phyloP scores from a whole-genome alignment of 2,888 invertebrate species.

The Amorpha juglandis region DNA sequence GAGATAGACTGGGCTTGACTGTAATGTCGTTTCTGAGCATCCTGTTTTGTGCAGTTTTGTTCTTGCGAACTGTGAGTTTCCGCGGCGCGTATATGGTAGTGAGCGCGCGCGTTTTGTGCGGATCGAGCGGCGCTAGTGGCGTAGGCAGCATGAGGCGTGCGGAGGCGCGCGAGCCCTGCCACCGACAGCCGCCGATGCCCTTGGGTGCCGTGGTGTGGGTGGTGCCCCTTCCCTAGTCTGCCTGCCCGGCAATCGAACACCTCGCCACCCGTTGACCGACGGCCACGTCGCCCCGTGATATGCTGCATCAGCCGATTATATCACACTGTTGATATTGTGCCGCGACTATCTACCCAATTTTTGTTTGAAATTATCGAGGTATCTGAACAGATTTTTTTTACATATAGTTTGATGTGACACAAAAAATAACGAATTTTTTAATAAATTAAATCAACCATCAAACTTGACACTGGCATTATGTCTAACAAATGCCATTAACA shows the following conservation, averaged over 20 bases:
- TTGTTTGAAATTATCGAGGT: neutral
- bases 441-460: no score
- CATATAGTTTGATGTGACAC: no score
- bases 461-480: no score
- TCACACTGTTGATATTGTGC: neutral
- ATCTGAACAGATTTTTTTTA: no score
- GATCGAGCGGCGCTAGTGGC: constrained; percentile 72
- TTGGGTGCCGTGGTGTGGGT: constrained; percentile 55
- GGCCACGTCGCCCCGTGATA: constrained; percentile 29
- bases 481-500: no score
- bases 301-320: constrained; percentile 27
- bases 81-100: constrained; percentile 79
- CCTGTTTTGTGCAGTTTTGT: constrained; percentile 70
- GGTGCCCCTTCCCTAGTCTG: constrained; percentile 40
- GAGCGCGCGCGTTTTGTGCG: constrained; percentile 73
- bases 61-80: constrained; percentile 66
- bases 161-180: constrained; percentile 63
- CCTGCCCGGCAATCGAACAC: constrained; percentile 39
- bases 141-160: constrained; percentile 73
- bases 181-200: constrained; percentile 67
- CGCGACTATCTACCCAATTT: neutral
- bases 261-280: constrained; percentile 35
- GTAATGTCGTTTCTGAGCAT: constrained; percentile 74
- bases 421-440: no score
- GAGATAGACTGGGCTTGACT: constrained; percentile 68